Base-by-base conservation (phyloP, 2,888 invertebrate species). In the Cryptophagus acutangulus region DNA sequence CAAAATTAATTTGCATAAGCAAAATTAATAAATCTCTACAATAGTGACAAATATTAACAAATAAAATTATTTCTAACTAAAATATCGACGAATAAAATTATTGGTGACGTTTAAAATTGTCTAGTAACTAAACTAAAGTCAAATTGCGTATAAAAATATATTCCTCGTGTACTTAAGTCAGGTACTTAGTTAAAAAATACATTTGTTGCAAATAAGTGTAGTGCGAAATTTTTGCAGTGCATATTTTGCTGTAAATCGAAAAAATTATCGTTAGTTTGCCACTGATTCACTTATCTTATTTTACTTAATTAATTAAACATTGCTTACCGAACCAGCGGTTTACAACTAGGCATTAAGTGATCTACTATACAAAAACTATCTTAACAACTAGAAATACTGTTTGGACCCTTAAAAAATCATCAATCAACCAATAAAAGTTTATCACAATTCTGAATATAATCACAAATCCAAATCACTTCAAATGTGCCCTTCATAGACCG, bases 321-420 rank as follows among this genome's bases (percentile, higher is more conserved):
- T n/a, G n/a, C n/a, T 20, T 26, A 28, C 39, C 52, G 50, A 50
- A 36, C 54, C 54, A 41, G 54, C 54, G 48, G 54, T 34, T n/a
- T n/a, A n/a, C n/a, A n/a, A n/a, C n/a, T n/a, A n/a, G n/a, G 25
- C 40, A 20, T 20, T n/a, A 8, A 20, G 24, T 8, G n/a, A n/a
- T 33, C 20, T 36, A 2, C 14, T 44, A 18, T 38, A 18, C 28
- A 43, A 38, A 36, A 30, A 15, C 33, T 15, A 26, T 44, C 38
- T 18, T 45, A 42, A n/a, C 39, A 38, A 40, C 41, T 50, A 49
- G 40, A 48, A 55, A 57, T 54, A 57, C 57, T 55, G 54, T 57
- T n/a, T 57, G 55, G 57, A 55, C 54, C 56, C 56, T 12, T 15
- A 17, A n/a, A n/a, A n/a, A n/a, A n/a, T n/a, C n/a, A n/a, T n/a